These are phyloP conservation scores for Notolepis coatsorum DNA, from an alignment of 2,797 vertebrate genomes.

Conservation along the genomic window DNA sequence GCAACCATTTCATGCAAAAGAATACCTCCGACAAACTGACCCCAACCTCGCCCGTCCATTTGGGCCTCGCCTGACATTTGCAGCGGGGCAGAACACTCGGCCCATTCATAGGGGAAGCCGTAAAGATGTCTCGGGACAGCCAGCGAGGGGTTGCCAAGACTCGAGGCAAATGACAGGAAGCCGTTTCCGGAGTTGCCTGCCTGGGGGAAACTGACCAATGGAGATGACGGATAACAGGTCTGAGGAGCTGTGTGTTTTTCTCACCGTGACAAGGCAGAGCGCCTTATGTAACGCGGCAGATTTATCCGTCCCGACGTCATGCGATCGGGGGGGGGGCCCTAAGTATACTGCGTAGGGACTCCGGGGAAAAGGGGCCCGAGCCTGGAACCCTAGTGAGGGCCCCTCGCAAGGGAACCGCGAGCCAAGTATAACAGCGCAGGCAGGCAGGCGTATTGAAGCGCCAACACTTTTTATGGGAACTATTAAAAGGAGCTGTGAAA, in stretches of 20 bases:
- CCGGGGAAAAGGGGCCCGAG: conserved; percentile 7
- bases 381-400: conserved; percentile 7
- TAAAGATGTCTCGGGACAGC: conserved; percentile 29
- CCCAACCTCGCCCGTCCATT: too few relatives aligned
- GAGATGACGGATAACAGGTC: conserved; percentile 18
- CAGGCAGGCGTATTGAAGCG: conserved; percentile 14
- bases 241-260: conserved; percentile 15
- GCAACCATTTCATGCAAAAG: too few relatives aligned
- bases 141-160: conserved; percentile 42
- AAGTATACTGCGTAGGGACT: conserved; percentile 17
- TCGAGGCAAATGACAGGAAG: conserved; percentile 39
- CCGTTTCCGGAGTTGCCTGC: conserved; percentile 48
- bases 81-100: not conserved
- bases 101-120: conserved; percentile 42
- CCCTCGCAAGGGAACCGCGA: not conserved
- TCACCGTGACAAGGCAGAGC: conserved; percentile 37
- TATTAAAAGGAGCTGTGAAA: conserved; percentile 12
- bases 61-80: not conserved
- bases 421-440: conserved; percentile 48
- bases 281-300: conserved; percentile 48
- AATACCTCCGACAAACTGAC: too few relatives aligned
- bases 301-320: conserved; percentile 40
- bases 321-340: conserved; percentile 26
- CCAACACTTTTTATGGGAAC: conserved; percentile 19
- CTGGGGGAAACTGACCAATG: conserved; percentile 31